Evolutionary conservation across 2,113 vertebrate genomes (phyloP), one percentile per base, ranked within the genome.

Genomic region (Aegypius monachus): DNA sequence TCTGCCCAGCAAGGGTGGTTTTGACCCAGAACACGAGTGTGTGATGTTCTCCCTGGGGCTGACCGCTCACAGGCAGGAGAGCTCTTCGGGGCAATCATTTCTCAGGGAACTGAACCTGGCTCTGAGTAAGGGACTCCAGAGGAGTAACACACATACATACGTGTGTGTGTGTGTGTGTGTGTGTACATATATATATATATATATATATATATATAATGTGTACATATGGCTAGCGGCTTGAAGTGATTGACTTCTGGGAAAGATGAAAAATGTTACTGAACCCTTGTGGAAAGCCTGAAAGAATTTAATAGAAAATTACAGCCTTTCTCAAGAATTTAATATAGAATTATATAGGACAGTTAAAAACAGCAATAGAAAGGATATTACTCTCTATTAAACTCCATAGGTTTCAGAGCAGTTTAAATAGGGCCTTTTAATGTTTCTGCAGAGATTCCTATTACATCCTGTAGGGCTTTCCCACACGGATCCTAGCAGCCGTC

Each of bases 251-350:
- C 81, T 97, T 94, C 74, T 95, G 84, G 89, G 91, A 93, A 91
- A 80, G 78, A 96, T 93, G 77, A 97, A 95, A 73, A 95, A 86
- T 56, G 66, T 95, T 95, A 94, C 94, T 66, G 93, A 95, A 66
- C 84, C 91, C 93, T 85, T 65, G 84, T 95, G 91, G 75, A 87
- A 96, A 95, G 53, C 67, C 89, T 82, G 79, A 81, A 97, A 93
- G 84, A 96, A 97, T 97, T 97, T 95, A 97, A 96, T 91, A 95
- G 91, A 95, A 92, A 97, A 96, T 95, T 95, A 95, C 89, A 95
- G 87, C 89, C 62, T 95, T 96, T 91, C 94, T 95, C 94, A 96
- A 97, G 93, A 97, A 97, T 97, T 97, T 97, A 97, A 97, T 96
- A 97, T 91, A 73, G 91, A 95, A 95, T 94, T 97, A 97, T 97